A percentile compares a stretch with the other conserved stretches of the same genome.
Evolutionary conservation across 1,140 invertebrate genomes (phyloP).

Genomic region (Calephelis nemesis): DNA sequence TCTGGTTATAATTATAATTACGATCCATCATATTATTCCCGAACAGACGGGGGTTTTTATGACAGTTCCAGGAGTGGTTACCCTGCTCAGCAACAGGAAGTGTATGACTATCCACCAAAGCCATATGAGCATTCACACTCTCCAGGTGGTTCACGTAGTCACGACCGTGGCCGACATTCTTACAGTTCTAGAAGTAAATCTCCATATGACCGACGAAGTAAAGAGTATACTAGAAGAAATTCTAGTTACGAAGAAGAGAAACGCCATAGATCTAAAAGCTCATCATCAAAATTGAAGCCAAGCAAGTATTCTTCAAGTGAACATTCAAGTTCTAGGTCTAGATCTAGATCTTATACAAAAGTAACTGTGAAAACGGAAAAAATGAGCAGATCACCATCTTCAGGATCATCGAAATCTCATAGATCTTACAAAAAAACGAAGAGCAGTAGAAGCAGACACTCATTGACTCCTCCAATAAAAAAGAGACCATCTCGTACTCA

Average conservation of each 20-base stretch:
- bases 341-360: constrained; percentile 56
- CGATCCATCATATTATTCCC: constrained; percentile 59
- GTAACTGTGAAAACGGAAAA: constrained; percentile 44
- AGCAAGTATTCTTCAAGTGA: constrained; percentile 57
- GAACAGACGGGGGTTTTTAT: constrained; percentile 51
- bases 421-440: constrained; percentile 51
- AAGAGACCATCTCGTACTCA: constrained; percentile 40
- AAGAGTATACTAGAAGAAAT: constrained; percentile 54
- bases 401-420: constrained; percentile 20
- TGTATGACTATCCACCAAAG: constrained; percentile 44
- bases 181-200: constrained; percentile 58
- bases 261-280: constrained; percentile 47
- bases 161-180: constrained; percentile 39
- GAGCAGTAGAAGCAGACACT: constrained; percentile 39
- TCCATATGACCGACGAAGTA: constrained; percentile 48
- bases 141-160: constrained; percentile 37
- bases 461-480: constrained; percentile 51
- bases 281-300: constrained; percentile 43
- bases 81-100: constrained; percentile 37
- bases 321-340: constrained; percentile 52
- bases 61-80: constrained; percentile 45
- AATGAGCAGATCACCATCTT: constrained; percentile 39
- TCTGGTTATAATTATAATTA: constrained; percentile 58
- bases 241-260: constrained; percentile 50
- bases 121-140: constrained; percentile 37